A percentile compares a stretch with the other conserved stretches of the same genome.
Evolutionary conservation across 2,113 vertebrate species (phyloP).

Genomic region (Scytalopus superciliaris): DNA sequence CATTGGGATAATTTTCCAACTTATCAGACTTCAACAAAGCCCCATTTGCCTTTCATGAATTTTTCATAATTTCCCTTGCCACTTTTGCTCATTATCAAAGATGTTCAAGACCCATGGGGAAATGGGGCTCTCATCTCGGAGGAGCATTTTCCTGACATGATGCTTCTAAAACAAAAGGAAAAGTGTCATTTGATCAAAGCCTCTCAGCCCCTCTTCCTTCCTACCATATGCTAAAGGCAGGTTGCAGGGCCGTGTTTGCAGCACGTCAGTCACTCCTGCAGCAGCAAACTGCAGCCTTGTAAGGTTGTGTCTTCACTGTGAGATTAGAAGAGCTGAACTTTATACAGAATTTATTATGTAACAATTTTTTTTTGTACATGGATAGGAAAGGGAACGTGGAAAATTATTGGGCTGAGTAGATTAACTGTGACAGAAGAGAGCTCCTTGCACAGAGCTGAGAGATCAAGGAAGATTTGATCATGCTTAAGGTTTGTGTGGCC

Average conservation of each 20-base stretch:
- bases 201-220: slow-evolving; percentile 18
- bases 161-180: slow-evolving; percentile 61
- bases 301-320: not conserved
- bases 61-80: slow-evolving; percentile 70
- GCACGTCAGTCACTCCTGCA: not conserved
- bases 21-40: slow-evolving; percentile 68
- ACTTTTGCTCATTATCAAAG: slow-evolving; percentile 68
- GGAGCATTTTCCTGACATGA: slow-evolving; percentile 60
- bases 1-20: slow-evolving; percentile 68
- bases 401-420: not conserved
- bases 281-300: not conserved
- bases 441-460: not conserved
- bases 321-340: not conserved
- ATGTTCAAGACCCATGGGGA: slow-evolving; percentile 63
- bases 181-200: slow-evolving; percentile 63
- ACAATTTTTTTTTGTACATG: not conserved
- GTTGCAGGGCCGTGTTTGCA: not conserved
- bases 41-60: slow-evolving; percentile 70
- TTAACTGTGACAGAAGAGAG: not conserved
- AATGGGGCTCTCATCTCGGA: slow-evolving; percentile 41
- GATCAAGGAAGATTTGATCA: not conserved
- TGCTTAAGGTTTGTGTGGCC: not conserved
- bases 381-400: not conserved
- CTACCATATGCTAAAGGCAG: not conserved
- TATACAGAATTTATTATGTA: not conserved